Conservation (phyloP, 1,140 invertebrate species). For the Ceratina calcarata region DNA sequence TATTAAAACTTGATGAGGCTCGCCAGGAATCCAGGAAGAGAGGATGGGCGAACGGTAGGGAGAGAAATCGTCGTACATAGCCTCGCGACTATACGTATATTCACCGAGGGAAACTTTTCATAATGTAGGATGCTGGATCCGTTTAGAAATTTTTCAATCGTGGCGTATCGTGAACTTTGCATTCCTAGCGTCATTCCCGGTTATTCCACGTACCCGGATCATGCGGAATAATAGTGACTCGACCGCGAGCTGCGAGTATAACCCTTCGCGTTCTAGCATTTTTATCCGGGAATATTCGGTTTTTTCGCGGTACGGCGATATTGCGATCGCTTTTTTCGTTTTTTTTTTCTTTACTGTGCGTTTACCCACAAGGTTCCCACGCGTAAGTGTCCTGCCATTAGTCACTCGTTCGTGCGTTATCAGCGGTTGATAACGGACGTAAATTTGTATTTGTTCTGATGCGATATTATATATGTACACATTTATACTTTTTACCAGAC, state of each 20-base stretch:
- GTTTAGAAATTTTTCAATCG: conserved; percentile 53
- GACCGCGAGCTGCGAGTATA: not conserved
- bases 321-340: not conserved
- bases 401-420: conserved; percentile 28
- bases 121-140: conserved; percentile 42
- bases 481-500: not conserved
- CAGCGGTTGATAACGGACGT: conserved; percentile 10
- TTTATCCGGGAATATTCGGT: conserved; percentile 13
- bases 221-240: conserved; percentile 41
- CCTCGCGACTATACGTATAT: not conserved
- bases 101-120: conserved; percentile 38
- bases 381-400: not conserved
- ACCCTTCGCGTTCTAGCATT: conserved; percentile 31
- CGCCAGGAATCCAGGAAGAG: conserved; percentile 49
- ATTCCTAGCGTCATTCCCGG: conserved; percentile 31
- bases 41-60: not conserved
- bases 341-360: not conserved
- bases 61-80: not conserved
- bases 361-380: conserved; percentile 21
- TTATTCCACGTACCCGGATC: conserved; percentile 34
- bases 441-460: conserved; percentile 17
- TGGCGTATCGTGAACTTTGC: conserved; percentile 47
- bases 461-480: not conserved
- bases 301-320: not conserved
- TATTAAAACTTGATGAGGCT: conserved; percentile 54